These are phyloP conservation scores for Siphamia tubifer DNA, from an alignment of 2,113 vertebrate species.

Conservation along the genomic window DNA sequence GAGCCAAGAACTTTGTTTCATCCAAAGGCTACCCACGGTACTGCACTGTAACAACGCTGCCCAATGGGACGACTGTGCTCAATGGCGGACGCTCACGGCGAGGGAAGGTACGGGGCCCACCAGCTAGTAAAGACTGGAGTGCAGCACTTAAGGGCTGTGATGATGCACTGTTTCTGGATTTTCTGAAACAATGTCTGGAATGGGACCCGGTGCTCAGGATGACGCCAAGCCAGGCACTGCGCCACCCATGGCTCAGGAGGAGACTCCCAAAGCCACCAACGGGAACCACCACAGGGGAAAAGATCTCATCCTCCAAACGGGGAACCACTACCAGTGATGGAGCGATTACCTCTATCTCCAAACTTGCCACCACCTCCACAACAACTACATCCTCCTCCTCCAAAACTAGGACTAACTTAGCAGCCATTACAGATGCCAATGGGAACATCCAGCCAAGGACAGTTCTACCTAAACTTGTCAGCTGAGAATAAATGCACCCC, in stretches of 20 bases:
- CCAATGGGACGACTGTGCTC: slow-evolving; percentile 88
- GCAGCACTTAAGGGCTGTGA: slow-evolving; percentile 94
- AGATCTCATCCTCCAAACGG: slow-evolving; percentile 82
- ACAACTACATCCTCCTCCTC: slow-evolving; percentile 88
- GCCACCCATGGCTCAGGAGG: slow-evolving; percentile 94
- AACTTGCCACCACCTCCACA: slow-evolving; percentile 88
- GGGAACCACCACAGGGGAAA: slow-evolving; percentile 77
- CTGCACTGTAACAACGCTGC: slow-evolving; percentile 91
- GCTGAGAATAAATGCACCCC: slow-evolving; percentile 78
- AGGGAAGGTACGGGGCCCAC: slow-evolving; percentile 92
- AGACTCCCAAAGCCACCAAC: slow-evolving; percentile 93
- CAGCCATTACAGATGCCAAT: slow-evolving; percentile 96
- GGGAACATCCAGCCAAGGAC: slow-evolving; percentile 98
- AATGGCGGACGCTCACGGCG: slow-evolving; percentile 92
- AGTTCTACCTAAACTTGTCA: slow-evolving; percentile 98
- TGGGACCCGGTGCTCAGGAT: slow-evolving; percentile 94
- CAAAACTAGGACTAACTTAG: slow-evolving; percentile 96
- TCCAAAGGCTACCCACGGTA: slow-evolving; percentile 98
- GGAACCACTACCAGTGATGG: slow-evolving; percentile 71
- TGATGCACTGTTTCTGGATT: slow-evolving; percentile 95
- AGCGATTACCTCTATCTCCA: slow-evolving; percentile 93
- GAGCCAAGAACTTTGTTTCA: slow-evolving; percentile 98
- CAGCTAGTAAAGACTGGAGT: slow-evolving; percentile 92
- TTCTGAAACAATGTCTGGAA: slow-evolving; percentile 97
- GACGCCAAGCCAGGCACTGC: slow-evolving; percentile 93